Conservation (phyloP, 1,140 invertebrate species). For the Lepidurus arcticus region DNA sequence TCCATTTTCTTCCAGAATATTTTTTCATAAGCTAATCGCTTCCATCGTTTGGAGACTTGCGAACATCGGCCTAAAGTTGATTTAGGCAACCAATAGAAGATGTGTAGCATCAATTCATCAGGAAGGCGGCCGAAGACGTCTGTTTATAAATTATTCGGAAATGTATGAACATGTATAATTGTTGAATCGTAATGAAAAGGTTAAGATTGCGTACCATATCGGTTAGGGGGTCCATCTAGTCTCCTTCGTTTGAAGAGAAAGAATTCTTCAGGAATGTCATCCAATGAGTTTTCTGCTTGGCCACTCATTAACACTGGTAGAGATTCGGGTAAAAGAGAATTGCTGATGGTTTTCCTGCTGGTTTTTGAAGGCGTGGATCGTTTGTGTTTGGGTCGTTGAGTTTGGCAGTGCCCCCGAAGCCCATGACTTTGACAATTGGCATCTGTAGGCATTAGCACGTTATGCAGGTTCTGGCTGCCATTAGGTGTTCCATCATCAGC, state of each 20-base stretch:
- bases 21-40: slow-evolving; percentile 69
- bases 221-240: slow-evolving; percentile 15
- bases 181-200: neutral
- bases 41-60: slow-evolving; percentile 59
- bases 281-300: slow-evolving; percentile 11
- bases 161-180: neutral
- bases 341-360: neutral
- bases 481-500: neutral
- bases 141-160: slow-evolving; percentile 34
- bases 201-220: neutral
- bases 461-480: neutral
- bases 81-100: slow-evolving; percentile 75
- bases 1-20: slow-evolving; percentile 76
- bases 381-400: slow-evolving; percentile 14
- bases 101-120: slow-evolving; percentile 75
- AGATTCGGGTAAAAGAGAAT: neutral
- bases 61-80: slow-evolving; percentile 62
- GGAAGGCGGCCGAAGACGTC: slow-evolving; percentile 52
- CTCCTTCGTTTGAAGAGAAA: slow-evolving; percentile 34
- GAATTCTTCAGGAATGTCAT: slow-evolving; percentile 33
- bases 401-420: neutral
- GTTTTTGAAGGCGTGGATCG: slow-evolving; percentile 23
- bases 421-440: slow-evolving; percentile 7
- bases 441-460: neutral
- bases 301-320: neutral